These are phyloP conservation scores for Clinocottus analis DNA, from an alignment of 2,113 vertebrate species.

Conservation along the genomic window DNA sequence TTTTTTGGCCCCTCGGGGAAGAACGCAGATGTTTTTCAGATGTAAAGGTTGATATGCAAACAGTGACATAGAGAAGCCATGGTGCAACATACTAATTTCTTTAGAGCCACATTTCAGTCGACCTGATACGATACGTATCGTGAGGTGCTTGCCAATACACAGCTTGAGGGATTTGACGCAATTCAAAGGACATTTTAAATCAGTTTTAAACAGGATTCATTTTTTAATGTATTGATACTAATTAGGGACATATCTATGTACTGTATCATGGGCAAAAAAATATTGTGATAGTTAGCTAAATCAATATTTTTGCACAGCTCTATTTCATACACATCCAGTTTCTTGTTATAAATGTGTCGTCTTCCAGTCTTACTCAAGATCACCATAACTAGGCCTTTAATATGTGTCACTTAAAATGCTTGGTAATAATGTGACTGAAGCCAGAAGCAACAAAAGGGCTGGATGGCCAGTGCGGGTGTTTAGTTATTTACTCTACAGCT, in stretches of 20 bases:
- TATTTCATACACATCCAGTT: not conserved
- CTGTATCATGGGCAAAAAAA: too few relatives aligned
- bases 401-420: not conserved
- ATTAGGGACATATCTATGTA: too few relatives aligned
- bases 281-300: too few relatives aligned
- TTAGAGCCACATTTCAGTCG: not conserved
- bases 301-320: not conserved
- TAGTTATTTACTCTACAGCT: not conserved
- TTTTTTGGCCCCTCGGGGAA: not conserved
- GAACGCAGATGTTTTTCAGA: not conserved
- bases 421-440: conserved; percentile 1
- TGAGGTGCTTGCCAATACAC: too few relatives aligned
- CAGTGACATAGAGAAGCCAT: not conserved
- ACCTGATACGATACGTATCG: too few relatives aligned
- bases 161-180: not conserved
- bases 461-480: conserved; percentile 8
- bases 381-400: not conserved
- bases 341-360: not conserved
- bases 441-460: not conserved
- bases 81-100: not conserved
- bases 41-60: not conserved
- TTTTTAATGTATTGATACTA: too few relatives aligned
- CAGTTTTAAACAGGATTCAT: too few relatives aligned
- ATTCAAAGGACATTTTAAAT: not conserved
- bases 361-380: not conserved